A percentile compares a stretch with the other conserved stretches of the same genome.
Conservation (phyloP, 2,113 vertebrate species). For the Dendrocopos noguchii region DNA sequence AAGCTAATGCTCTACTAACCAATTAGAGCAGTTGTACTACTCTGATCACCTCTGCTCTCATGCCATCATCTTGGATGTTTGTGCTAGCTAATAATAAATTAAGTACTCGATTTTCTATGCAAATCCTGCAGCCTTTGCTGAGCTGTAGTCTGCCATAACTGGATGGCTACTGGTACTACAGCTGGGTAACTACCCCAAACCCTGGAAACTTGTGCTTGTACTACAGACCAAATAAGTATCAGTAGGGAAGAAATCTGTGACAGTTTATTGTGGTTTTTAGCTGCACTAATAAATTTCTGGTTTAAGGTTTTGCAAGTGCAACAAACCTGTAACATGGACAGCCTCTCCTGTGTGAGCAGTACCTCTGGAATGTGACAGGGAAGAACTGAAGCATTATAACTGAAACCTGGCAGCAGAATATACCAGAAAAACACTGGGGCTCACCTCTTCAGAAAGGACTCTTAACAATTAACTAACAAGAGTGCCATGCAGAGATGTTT, state of each 20-base stretch:
- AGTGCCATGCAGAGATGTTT: not conserved
- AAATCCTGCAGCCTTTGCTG: not conserved
- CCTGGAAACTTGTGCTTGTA: accelerated
- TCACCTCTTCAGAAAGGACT: not conserved
- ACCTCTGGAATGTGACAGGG: not conserved
- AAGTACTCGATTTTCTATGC: not conserved
- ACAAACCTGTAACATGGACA: not conserved
- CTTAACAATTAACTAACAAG: not conserved
- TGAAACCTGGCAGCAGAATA: not conserved
- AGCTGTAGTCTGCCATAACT: not conserved
- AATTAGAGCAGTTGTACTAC: not conserved
- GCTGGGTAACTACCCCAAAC: not conserved
- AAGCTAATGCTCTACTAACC: not conserved
- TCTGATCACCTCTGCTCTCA: not conserved
- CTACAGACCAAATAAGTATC: not conserved
- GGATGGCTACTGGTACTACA: not conserved
- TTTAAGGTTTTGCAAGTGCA: not conserved
- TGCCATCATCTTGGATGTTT: not conserved
- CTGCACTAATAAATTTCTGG: not conserved
- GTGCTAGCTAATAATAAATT: not conserved
- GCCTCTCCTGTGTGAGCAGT: not conserved
- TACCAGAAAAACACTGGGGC: not conserved
- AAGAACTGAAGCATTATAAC: not conserved
- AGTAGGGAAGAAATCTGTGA: not conserved
- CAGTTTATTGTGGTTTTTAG: not conserved